A percentile compares a stretch with the other conserved stretches of the same genome.
phyloP scores from a whole-genome alignment of 2,113 vertebrate genomes.

The Nothocercus julius region DNA sequence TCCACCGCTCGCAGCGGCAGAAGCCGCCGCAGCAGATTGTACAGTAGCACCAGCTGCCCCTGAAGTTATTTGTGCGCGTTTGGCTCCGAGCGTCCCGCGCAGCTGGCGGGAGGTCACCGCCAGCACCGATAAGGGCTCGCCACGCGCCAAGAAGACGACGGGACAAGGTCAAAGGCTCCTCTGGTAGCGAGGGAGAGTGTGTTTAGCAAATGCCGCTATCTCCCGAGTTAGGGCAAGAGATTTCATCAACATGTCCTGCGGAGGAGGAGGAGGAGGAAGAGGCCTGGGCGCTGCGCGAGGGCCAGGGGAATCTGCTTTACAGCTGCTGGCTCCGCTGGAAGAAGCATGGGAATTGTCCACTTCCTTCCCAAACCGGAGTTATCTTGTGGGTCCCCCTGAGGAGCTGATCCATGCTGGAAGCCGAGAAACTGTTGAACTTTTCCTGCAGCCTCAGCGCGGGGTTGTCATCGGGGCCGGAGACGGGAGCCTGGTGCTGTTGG shows the following conservation, averaged over 20 bases:
- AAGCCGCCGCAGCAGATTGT: constrained; percentile 44
- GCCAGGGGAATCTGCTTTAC: not conserved
- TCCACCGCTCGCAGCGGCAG: constrained; percentile 1
- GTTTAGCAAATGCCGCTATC: constrained; percentile 31
- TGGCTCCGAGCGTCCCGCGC: constrained; percentile 56
- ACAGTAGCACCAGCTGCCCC: constrained; percentile 72
- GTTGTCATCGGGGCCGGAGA: not conserved
- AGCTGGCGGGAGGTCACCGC: constrained; percentile 74
- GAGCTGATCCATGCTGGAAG: not conserved
- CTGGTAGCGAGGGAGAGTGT: constrained; percentile 39
- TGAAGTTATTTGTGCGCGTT: constrained; percentile 66
- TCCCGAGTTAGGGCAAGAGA: constrained; percentile 33
- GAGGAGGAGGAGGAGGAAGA: constrained; percentile 2
- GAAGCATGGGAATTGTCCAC: not conserved
- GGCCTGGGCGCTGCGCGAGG: not conserved
- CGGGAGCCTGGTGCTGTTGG: not conserved
- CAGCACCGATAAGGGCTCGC: constrained; percentile 74
- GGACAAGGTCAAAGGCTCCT: constrained; percentile 64
- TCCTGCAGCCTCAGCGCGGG: no score
- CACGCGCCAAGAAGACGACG: constrained; percentile 37
- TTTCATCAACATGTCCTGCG: not conserved
- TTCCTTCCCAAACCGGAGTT: not conserved
- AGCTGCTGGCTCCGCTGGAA: not conserved
- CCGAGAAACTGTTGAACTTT: not conserved
- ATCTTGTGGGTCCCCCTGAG: not conserved